These are phyloP conservation scores for Nicator chloris DNA, from an alignment of 2,113 vertebrate genomes.

Conservation along the genomic window DNA sequence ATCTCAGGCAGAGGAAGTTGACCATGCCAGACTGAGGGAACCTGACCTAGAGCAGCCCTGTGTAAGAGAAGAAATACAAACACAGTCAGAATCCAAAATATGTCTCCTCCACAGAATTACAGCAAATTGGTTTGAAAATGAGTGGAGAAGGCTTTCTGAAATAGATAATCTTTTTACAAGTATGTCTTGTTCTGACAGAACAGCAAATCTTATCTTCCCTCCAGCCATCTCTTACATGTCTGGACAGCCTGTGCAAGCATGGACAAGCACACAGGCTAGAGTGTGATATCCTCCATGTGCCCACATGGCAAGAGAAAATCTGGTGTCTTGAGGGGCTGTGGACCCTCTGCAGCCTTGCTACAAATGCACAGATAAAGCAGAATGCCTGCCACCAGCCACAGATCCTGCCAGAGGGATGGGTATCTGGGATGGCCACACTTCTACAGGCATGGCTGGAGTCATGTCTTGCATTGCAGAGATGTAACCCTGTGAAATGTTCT, in stretches of 20 bases:
- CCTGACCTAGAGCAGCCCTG: background rate
- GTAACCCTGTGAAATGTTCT: background rate
- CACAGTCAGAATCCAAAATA: background rate
- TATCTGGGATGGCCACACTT: background rate
- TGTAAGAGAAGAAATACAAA: background rate
- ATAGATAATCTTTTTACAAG: background rate
- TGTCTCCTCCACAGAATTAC: background rate
- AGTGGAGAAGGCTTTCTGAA: background rate
- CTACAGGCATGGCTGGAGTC: background rate
- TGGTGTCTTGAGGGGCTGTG: background rate
- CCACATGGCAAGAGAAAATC: background rate
- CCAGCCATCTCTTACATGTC: background rate
- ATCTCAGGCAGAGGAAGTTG: background rate
- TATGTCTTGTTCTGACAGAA: background rate
- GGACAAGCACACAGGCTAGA: background rate
- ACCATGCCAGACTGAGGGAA: background rate
- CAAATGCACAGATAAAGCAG: background rate
- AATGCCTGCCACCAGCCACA: background rate
- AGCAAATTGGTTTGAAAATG: background rate
- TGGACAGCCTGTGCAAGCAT: background rate
- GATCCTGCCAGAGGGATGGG: background rate
- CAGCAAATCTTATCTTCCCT: background rate
- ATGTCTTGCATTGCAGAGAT: background rate
- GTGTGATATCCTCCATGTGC: background rate
- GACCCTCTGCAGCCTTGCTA: background rate